Evolutionary conservation across 2,113 vertebrate species (phyloP), one percentile per base, ranked within the genome.

Genomic region (Poecilia latipinna): DNA sequence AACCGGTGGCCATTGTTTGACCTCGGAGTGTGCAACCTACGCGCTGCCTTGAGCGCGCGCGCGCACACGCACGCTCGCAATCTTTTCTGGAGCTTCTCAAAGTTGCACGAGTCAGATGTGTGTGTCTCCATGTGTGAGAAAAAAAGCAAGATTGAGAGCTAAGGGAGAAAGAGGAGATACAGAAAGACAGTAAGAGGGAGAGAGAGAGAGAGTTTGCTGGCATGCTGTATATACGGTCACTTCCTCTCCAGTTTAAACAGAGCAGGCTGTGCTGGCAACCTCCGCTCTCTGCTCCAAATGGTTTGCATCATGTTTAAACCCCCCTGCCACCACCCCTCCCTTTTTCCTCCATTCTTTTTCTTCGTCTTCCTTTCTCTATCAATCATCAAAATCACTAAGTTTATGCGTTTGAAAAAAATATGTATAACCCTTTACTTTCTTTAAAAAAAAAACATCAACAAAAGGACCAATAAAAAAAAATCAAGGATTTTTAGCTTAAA

Each of bases 211-310:
- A 92, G 95, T 95, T 96, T 91, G 92, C 95, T 98, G 97, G 97
- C 97, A 98, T 97, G 97, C 96, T 96, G 96, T 97, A 95, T 96
- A 97, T 96, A 98, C 94, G 96, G 96, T 97, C 96, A 97, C 96
- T 99, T 98, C 98, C 97, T 98, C 96, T 96, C 96, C 96, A 97
- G 96, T 98, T 98, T 99, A 98, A 98, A 98, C 96, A 97, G 96
- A 96, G 95, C 97, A 98, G 97, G 96, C 97, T 98, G 97, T 98
- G 95, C 97, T 99, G 98, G 98, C 97, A 97, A 95, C 89, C 94
- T 94, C 94, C 94, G 93, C 95, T 96, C 95, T 90, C 86, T 68
- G 91, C 96, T 98, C 97, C 97, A 98, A 98, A 99, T 97, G 97
- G 97, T 98, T 97, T 97, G 97, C 96, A 97, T 98, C 97, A 98